A percentile compares a stretch with the other conserved stretches of the same genome.
These are phyloP conservation scores for Andrena cerasifolii DNA, from an alignment of 1,140 invertebrate species.

Conservation along the genomic window DNA sequence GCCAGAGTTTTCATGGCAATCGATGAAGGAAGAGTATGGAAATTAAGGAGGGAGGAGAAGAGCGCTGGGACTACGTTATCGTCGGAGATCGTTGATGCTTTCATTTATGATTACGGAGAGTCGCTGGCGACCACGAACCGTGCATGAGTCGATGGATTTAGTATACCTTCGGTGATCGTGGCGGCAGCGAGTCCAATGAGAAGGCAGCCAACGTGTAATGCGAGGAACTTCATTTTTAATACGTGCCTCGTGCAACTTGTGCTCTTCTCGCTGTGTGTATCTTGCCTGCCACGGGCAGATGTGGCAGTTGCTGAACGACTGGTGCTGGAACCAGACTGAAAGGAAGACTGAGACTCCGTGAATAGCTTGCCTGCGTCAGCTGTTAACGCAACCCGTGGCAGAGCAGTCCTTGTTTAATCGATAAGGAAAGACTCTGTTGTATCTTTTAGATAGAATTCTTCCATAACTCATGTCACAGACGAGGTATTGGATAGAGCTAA, in stretches of 20 bases:
- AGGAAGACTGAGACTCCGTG: not conserved
- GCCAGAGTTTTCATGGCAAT: too few species aligned
- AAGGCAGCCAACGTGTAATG: not conserved
- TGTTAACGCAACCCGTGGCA: not conserved
- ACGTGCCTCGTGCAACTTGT: not conserved
- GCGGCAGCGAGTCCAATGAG: not conserved
- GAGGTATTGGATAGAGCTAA: too few species aligned
- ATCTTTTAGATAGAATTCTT: too few species aligned
- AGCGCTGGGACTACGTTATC: not conserved
- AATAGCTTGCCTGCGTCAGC: not conserved
- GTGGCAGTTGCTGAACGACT: too few species aligned
- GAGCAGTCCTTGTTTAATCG: not conserved
- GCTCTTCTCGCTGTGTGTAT: too few species aligned
- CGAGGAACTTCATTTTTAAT: not conserved
- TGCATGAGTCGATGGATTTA: not conserved
- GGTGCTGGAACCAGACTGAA: too few species aligned
- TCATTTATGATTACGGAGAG: not conserved
- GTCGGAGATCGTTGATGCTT: not conserved
- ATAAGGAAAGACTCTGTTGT: not conserved
- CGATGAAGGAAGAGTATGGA: not conserved
- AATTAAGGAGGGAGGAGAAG: not conserved
- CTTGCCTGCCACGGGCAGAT: too few species aligned
- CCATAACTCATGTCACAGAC: too few species aligned
- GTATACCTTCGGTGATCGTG: conserved; percentile 27
- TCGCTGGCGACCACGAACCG: not conserved